Evolutionary conservation across 2,113 vertebrate genomes (phyloP), one percentile per base, ranked within the genome.

Genomic region (Romanogobio albipinnatus): DNA sequence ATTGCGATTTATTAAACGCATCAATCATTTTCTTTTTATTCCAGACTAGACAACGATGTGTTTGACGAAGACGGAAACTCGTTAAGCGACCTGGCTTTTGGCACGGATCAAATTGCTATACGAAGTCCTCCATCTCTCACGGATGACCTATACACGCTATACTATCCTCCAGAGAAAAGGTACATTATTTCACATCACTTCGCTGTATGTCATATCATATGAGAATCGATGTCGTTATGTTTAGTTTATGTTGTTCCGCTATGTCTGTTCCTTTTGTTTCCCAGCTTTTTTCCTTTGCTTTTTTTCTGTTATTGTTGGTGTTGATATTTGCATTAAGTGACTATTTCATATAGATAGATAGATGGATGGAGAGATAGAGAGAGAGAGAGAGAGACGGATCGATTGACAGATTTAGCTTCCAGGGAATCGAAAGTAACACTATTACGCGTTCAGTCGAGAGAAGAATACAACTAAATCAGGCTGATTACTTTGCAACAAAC

Each of bases 31-130:
- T 87, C 3, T 45, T 53, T 70, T 84, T 84, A 86, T 91, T 88
- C 26, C 94, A 99, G 98, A 95, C 94, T 97, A 90, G 97, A 97
- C 88, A 97, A 97, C 89, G 95, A 97, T 89, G 95, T 94, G 58
- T 99, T 98, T 90, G 96, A 98, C 84, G 96, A 97, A 84, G 96
- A 98, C 59, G 98, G 96, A 64, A 96, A 96, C 89, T 94, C 95
- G 8, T 94, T 97, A 90, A 94, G 92, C 74, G 96, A 97, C 91
- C 95, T 97, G 92, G 94, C 94, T 59, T 97, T 97, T 10, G 96
- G 96, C 70, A 91, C 92, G 13, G 96, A 97, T 58, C 96, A 95
- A 75, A 94, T 97, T 19, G 93, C 96, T 47, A 93, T 95, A 83
- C 95, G 95, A 87, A 97, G 95, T 92, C 95, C 97, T 14, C 92